phyloP scores from a whole-genome alignment of 2,888 invertebrate genomes.

The Acleris holmiana region DNA sequence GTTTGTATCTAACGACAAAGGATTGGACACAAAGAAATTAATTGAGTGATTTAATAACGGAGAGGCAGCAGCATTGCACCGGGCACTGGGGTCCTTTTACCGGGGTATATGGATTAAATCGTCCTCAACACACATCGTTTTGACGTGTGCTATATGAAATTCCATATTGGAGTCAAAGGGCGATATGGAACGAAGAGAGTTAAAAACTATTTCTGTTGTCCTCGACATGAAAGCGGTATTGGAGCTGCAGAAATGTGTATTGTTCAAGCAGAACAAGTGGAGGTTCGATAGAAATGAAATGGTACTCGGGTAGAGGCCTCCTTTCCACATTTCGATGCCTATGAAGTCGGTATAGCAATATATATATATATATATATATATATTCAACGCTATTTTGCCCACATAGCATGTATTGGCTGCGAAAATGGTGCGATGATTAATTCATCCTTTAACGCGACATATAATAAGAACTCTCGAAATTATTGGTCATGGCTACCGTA shows the following conservation, averaged over 20 bases:
- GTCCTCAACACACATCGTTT: conserved; percentile 15
- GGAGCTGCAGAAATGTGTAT: conserved; percentile 32
- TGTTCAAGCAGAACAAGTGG: conserved; percentile 27
- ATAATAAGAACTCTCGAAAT: conserved; percentile 18
- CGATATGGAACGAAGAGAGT: conserved; percentile 53
- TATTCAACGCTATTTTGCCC: conserved; percentile 15
- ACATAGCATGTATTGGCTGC: conserved; percentile 24
- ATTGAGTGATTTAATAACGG: conserved; percentile 47
- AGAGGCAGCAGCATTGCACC: conserved; percentile 38
- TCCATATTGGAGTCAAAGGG: conserved; percentile 49
- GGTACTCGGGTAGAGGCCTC: conserved; percentile 2
- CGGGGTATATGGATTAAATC: conserved; percentile 49
- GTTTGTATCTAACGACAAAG: conserved; percentile 35
- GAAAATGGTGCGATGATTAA: conserved; percentile 22
- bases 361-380: too few species aligned
- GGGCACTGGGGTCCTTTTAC: conserved; percentile 49
- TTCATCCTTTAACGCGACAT: conserved; percentile 31
- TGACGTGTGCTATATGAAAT: conserved; percentile 36
- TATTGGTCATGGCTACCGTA: conserved; percentile 25
- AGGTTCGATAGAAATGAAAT: conserved; percentile 7
- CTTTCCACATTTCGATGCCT: background rate
- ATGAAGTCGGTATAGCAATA: too few species aligned
- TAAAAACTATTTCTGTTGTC: conserved; percentile 16
- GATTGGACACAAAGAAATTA: conserved; percentile 38
- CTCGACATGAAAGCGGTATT: conserved; percentile 11